These are phyloP conservation scores for Conger conger DNA, from an alignment of 2,113 vertebrate species.

Conservation along the genomic window DNA sequence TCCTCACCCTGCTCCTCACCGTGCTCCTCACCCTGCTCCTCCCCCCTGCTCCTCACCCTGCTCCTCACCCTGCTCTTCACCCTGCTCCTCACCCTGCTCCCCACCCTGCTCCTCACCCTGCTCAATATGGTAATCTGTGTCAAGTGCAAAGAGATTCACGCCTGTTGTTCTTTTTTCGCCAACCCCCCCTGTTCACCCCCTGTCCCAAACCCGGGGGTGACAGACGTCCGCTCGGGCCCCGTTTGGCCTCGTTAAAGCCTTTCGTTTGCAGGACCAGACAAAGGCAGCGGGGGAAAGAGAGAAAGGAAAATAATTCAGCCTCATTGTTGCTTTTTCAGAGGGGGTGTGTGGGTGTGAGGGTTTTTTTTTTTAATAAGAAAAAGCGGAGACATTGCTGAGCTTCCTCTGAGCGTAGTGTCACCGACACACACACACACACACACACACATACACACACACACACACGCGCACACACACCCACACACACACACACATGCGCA, in stretches of 20 bases:
- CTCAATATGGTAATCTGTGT: constrained; percentile 58
- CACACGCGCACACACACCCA: no score
- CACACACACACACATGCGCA: not conserved
- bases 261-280: constrained; percentile 37
- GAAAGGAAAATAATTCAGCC: constrained; percentile 60
- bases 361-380: constrained; percentile 3
- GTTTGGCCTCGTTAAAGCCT: constrained; percentile 27
- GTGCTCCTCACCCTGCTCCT: constrained; percentile 34
- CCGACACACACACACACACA: not conserved
- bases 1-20: constrained; percentile 34
- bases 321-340: constrained; percentile 66
- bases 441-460: constrained; percentile 18
- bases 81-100: constrained; percentile 34
- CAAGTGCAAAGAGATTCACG: constrained; percentile 57
- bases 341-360: not conserved
- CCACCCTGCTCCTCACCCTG: constrained; percentile 15
- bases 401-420: not conserved
- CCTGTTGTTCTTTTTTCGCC: constrained; percentile 25
- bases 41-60: constrained; percentile 15
- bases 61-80: no score
- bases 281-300: constrained; percentile 47
- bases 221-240: constrained; percentile 39
- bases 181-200: constrained; percentile 8
- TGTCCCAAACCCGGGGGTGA: constrained; percentile 1
- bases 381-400: not conserved